Evolutionary conservation across 2,888 invertebrate species (phyloP).

Genomic region (Diarsia rubi): DNA sequence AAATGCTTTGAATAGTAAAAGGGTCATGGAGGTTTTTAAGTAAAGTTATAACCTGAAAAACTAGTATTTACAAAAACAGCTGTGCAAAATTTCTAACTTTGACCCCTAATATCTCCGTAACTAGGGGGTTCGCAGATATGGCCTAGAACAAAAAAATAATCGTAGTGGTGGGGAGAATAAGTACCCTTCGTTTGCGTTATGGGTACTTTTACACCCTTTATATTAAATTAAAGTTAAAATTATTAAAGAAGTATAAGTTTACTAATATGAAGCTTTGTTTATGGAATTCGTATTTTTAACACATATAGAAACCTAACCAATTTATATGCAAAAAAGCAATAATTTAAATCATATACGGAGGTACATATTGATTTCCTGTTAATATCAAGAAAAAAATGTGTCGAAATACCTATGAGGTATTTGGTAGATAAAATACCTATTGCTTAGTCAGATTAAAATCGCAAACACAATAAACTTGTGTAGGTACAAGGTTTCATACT

Average conservation of each 20-base stretch:
- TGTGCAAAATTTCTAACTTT: too few relatives aligned
- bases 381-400: background rate
- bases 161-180: too few relatives aligned
- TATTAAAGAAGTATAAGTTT: background rate
- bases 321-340: background rate
- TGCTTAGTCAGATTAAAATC: conserved; percentile 30
- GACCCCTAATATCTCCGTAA: too few relatives aligned
- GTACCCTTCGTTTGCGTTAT: too few relatives aligned
- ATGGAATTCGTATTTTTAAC: background rate
- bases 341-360: background rate
- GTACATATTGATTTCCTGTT: conserved; percentile 2
- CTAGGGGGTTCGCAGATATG: too few relatives aligned
- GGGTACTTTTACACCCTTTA: too few relatives aligned
- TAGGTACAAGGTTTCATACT: background rate
- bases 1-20: too few relatives aligned
- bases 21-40: too few relatives aligned
- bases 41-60: too few relatives aligned
- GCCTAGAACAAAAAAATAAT: too few relatives aligned
- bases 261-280: background rate
- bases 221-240: background rate
- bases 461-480: background rate
- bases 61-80: too few relatives aligned
- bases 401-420: conserved; percentile 18
- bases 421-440: conserved; percentile 31
- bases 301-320: background rate